phyloP scores from a whole-genome alignment of 2,888 invertebrate genomes.

The Andrena praecox region DNA sequence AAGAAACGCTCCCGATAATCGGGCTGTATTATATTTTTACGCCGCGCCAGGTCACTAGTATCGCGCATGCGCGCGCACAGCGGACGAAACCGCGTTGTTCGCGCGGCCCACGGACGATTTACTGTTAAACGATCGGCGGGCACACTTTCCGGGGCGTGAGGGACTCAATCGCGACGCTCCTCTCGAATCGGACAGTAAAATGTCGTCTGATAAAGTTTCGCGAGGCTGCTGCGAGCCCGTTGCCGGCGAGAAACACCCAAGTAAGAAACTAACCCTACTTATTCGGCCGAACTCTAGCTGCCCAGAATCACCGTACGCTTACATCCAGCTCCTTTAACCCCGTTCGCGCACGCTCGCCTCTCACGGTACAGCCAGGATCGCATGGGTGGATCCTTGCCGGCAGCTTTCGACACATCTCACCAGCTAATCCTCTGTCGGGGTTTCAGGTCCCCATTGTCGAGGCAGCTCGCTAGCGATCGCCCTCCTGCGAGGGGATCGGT shows the following conservation, averaged over 20 bases:
- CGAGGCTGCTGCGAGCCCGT: neutral
- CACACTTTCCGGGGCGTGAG: conserved; percentile 10
- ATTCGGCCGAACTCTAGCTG: neutral
- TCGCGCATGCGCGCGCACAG: conserved; percentile 5
- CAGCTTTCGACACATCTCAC: conserved; percentile 13
- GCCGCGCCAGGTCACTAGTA: neutral
- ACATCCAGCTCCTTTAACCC: conserved; percentile 19
- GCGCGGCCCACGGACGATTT: conserved; percentile 19
- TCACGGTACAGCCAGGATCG: neutral
- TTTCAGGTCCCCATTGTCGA: conserved; percentile 23
- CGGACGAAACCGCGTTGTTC: conserved; percentile 37
- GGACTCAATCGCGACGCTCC: neutral
- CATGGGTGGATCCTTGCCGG: conserved; percentile 47
- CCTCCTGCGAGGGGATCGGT: neutral
- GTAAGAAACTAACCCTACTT: conserved; percentile 17
- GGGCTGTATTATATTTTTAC: conserved; percentile 53
- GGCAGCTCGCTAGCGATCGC: neutral
- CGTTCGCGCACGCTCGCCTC: conserved; percentile 33
- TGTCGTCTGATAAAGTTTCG: neutral
- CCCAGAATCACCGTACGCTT: neutral
- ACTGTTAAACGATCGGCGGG: conserved; percentile 39
- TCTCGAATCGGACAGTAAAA: neutral
- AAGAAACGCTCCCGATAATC: conserved; percentile 42
- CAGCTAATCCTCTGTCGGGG: conserved; percentile 45
- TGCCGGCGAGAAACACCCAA: neutral